Conservation (phyloP, 2,888 invertebrate species). For the Ariolimax columbianus region DNA sequence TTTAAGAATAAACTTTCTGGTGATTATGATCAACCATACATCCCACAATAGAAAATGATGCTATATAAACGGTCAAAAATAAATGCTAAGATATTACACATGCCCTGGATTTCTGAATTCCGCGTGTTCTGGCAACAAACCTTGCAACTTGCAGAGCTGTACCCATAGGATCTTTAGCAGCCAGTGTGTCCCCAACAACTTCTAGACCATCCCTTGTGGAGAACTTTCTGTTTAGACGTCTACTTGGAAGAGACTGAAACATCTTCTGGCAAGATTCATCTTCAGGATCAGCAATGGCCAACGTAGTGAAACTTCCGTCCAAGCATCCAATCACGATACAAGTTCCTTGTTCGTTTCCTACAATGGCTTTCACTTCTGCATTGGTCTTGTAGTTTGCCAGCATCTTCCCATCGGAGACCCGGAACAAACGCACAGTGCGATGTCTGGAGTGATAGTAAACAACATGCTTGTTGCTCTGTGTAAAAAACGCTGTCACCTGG, state of each 20-base stretch:
- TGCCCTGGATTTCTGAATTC: conserved; percentile 70
- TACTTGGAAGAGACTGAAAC: conserved; percentile 69
- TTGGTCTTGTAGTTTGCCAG: conserved; percentile 88
- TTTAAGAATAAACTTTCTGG: too few relatives aligned
- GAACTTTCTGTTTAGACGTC: conserved; percentile 60
- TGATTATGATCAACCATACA: too few relatives aligned
- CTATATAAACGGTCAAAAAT: conserved; percentile 1
- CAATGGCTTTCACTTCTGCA: conserved; percentile 75
- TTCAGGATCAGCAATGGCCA: conserved; percentile 86
- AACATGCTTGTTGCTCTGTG: conserved; percentile 94
- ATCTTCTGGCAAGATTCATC: conserved; percentile 70
- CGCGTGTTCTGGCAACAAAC: conserved; percentile 74
- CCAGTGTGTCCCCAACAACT: conserved; percentile 61
- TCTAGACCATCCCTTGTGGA: conserved; percentile 54
- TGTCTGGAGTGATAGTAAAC: conserved; percentile 97
- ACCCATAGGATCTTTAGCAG: conserved; percentile 69
- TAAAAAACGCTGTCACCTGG: conserved; percentile 92
- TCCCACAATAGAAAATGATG: too few relatives aligned
- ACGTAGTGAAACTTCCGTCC: conserved; percentile 94
- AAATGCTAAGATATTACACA: conserved; percentile 67
- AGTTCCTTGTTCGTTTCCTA: conserved; percentile 72
- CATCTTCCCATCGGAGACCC: conserved; percentile 91
- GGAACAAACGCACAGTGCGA: conserved; percentile 94
- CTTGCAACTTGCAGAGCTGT: conserved; percentile 74
- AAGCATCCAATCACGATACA: conserved; percentile 89